phyloP scores from a whole-genome alignment of 1,140 invertebrate species.

The Drosophila nannoptera region DNA sequence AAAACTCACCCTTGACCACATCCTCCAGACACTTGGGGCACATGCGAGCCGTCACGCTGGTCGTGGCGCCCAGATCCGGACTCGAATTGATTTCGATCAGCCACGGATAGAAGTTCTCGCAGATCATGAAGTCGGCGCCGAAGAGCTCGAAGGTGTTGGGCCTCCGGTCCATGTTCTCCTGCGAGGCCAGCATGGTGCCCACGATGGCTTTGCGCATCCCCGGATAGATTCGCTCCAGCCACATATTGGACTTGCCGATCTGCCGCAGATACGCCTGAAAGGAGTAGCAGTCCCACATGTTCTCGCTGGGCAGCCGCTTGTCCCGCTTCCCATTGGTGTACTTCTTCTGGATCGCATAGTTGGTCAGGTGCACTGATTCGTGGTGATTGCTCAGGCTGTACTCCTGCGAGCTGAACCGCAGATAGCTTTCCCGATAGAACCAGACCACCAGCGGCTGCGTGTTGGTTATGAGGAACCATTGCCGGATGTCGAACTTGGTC shows the following conservation, averaged over 20 bases:
- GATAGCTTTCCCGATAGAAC: constrained; percentile 87
- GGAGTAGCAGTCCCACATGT: constrained; percentile 92
- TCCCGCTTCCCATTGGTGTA: constrained; percentile 90
- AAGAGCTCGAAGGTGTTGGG: constrained; percentile 95
- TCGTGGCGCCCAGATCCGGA: constrained; percentile 93
- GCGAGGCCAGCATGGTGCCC: constrained; percentile 91
- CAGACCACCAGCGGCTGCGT: constrained; percentile 94
- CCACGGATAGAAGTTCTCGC: constrained; percentile 93
- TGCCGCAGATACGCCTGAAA: constrained; percentile 86
- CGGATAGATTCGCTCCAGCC: constrained; percentile 91
- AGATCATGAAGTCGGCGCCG: constrained; percentile 95
- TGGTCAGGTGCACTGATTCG: constrained; percentile 95
- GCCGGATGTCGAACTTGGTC: constrained; percentile 96
- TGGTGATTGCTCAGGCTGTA: constrained; percentile 94
- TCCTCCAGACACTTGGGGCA: constrained; percentile 94
- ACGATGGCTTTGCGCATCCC: constrained; percentile 94
- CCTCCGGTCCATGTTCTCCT: constrained; percentile 90
- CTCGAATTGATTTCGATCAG: constrained; percentile 97
- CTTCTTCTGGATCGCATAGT: constrained; percentile 95
- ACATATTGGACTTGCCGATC: constrained; percentile 86
- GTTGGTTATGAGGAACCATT: constrained; percentile 88
- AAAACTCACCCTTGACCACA: constrained; percentile 90
- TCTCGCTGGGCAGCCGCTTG: constrained; percentile 85
- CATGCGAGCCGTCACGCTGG: constrained; percentile 91
- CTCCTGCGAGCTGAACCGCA: constrained; percentile 94